Percentiles rank a stretch among this genome's conserved stretches.
phyloP scores from a whole-genome alignment of 2,113 vertebrate genomes.

The Actenoides lindsayi region DNA sequence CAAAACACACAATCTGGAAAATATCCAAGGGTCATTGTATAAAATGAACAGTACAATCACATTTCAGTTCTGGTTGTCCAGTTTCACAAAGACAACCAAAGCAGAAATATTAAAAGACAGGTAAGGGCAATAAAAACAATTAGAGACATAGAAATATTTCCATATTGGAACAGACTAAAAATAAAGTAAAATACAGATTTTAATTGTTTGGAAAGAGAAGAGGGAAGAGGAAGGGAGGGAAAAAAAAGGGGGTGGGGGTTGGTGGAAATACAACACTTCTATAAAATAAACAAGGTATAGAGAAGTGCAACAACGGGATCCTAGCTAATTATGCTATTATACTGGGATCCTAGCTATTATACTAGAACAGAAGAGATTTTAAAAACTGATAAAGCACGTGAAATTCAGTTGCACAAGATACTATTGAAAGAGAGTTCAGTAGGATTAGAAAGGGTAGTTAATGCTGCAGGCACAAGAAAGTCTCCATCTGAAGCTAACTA shows the following conservation, averaged over 20 bases:
- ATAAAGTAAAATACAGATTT: neutral
- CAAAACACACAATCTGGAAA: constrained; percentile 2
- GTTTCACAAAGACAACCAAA: neutral
- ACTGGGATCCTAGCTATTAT: neutral
- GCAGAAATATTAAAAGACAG: neutral
- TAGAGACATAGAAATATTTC: neutral
- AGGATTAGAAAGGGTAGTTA: neutral
- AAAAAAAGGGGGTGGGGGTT: too few species aligned
- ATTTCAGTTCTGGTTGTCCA: neutral
- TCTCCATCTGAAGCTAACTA: neutral
- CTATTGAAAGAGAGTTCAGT: neutral
- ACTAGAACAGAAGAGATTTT: neutral
- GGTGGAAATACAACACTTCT: neutral
- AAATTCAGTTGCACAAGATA: neutral
- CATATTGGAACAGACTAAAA: neutral
- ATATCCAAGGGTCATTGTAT: neutral
- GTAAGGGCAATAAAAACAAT: neutral
- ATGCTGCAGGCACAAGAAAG: neutral
- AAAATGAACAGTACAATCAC: neutral
- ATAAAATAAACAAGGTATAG: neutral
- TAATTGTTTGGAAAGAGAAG: neutral
- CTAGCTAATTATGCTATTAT: neutral
- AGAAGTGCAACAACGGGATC: neutral
- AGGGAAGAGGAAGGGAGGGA: too few species aligned
- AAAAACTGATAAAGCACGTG: neutral